Conservation (phyloP, 53 echinoderm and acorn worm species). For the Temnopleurus reevesii region DNA sequence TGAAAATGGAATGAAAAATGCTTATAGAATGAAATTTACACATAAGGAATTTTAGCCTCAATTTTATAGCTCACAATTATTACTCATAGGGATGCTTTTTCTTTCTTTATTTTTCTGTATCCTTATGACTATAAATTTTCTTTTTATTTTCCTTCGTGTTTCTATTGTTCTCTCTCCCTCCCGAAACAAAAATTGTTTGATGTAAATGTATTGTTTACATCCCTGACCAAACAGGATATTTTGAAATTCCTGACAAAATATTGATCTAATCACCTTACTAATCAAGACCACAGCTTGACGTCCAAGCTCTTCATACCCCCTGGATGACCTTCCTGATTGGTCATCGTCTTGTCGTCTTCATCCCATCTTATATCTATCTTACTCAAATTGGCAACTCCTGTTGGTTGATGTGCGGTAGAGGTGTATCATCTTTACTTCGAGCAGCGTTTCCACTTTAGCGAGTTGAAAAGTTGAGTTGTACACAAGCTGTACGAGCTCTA, state of each 20-base stretch:
- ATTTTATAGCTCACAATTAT: too few relatives aligned
- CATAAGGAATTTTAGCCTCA: too few relatives aligned
- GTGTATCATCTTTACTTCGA: slow-evolving; percentile 8
- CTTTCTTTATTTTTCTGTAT: background rate
- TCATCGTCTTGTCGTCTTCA: background rate
- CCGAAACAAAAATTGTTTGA: too few relatives aligned
- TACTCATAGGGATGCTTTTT: too few relatives aligned
- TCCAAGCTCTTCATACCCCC: background rate
- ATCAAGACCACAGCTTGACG: background rate
- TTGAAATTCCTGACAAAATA: background rate
- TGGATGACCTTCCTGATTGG: background rate
- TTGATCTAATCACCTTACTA: background rate
- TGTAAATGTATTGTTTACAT: background rate
- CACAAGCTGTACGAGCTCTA: too few relatives aligned
- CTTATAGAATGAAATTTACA: too few relatives aligned
- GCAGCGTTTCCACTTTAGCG: too few relatives aligned
- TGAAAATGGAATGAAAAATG: too few relatives aligned
- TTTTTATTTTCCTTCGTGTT: background rate
- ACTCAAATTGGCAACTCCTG: background rate
- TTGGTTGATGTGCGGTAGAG: background rate
- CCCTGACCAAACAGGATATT: background rate
- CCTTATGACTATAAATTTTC: too few relatives aligned
- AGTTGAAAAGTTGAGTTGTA: too few relatives aligned
- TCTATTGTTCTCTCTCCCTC: background rate
- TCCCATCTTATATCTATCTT: background rate